These are phyloP conservation scores for Sorex maritimensis DNA, from an alignment of 2,797 vertebrate genomes.

Conservation along the genomic window DNA sequence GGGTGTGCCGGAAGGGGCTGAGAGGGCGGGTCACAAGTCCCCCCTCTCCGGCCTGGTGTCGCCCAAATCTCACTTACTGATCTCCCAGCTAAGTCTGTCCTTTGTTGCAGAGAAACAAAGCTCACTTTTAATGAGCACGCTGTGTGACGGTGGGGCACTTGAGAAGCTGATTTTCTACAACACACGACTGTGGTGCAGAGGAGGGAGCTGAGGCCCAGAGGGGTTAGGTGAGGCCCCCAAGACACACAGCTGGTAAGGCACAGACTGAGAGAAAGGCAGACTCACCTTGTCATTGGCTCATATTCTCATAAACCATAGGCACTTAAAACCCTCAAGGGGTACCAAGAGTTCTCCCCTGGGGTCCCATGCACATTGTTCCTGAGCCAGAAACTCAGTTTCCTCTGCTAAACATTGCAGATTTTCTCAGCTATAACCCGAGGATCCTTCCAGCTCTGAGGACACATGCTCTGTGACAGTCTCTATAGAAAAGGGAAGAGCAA, in stretches of 20 bases:
- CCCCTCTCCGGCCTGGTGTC: background rate
- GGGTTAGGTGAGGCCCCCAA: background rate
- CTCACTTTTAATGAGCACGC: background rate
- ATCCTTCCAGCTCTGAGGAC: background rate
- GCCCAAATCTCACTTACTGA: background rate
- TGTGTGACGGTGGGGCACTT: too few relatives aligned
- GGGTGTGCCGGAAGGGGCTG: background rate
- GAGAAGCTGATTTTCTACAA: background rate
- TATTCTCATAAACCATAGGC: background rate
- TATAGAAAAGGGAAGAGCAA: background rate
- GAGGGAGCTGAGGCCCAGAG: constrained; percentile 2
- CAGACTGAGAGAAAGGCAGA: background rate
- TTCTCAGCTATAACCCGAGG: background rate
- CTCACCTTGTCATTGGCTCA: background rate
- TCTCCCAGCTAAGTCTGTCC: background rate
- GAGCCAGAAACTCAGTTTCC: constrained; percentile 11
- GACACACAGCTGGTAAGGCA: background rate
- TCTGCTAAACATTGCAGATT: background rate
- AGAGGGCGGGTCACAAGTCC: too few relatives aligned
- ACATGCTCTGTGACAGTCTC: background rate
- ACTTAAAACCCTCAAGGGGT: background rate
- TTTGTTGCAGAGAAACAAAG: constrained; percentile 20
- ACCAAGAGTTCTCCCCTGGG: background rate
- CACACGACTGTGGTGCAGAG: background rate
- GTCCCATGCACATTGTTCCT: background rate